Evolutionary conservation across 2,113 vertebrate species (phyloP), one percentile per base, ranked within the genome.

Genomic region (Dicentrarchus labrax): DNA sequence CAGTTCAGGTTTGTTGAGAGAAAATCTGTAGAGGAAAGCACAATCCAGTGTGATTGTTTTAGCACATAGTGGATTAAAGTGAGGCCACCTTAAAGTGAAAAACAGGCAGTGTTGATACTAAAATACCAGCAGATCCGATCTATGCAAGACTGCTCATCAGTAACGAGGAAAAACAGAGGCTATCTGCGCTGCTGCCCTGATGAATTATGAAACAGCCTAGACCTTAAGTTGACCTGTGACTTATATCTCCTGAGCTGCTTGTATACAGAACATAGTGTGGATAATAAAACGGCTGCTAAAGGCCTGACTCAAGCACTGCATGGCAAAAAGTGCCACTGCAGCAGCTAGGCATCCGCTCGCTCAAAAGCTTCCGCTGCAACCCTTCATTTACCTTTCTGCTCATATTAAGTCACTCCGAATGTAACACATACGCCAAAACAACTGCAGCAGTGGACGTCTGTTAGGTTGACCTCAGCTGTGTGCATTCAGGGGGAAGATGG

Each of bases 311-410:
- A 88, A 83, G 86, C 77, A 69, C 30, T 15, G 57, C 45, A 54
- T 22, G 16, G 39, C 19, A 41, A 61, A 87, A 87, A 88, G 57
- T 84, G 84, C 86, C 48, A 50, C 30, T 17, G 65, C 88, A 86
- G 86, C 88, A 87, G 75, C 76, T 0, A 17, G 24, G 30, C 72
- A 50, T 78, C 81, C 39, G 48, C 69, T 88, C 12, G 39, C 72
- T 78, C 50, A 69, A 84, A 80, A 75, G 80, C 86, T 85, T 86
- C 62, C 78, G 78, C 80, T 84, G 84, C 88, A 84, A 65, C 54
- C 69, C 69, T 75, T 68, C 57, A 24, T 90, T 88, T 87, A 81
- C 76, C 76, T 85, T 81, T 91, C 85, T 10, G 8, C 24, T 91
- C 81, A 19, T 51, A 81, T 92, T 90, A 87, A 81, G 83, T 89